phyloP scores from a whole-genome alignment of 2,888 invertebrate genomes.

The Pyrocoelia pectoralis region DNA sequence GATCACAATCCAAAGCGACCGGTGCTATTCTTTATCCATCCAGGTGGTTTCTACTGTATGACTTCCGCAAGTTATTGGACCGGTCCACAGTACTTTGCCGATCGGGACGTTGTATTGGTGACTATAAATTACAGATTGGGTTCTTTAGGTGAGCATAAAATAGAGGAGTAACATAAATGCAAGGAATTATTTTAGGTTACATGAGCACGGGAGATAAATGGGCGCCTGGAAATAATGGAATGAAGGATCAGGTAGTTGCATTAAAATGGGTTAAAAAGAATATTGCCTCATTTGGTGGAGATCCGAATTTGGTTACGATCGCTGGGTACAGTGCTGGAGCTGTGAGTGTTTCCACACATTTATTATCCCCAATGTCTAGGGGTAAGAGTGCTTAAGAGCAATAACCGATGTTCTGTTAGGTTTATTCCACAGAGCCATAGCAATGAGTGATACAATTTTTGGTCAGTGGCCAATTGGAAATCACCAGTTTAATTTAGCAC shows the following conservation, averaged over 20 bases:
- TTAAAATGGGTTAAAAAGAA: slow-evolving; percentile 73
- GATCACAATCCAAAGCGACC: slow-evolving; percentile 52
- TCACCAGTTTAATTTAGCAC: slow-evolving; percentile 66
- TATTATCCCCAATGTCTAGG: slow-evolving; percentile 10
- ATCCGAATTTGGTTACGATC: slow-evolving; percentile 70
- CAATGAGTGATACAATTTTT: slow-evolving; percentile 74
- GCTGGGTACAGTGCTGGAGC: slow-evolving; percentile 66
- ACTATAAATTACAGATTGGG: slow-evolving; percentile 72
- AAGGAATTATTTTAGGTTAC: no score
- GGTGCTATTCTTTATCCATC: slow-evolving; percentile 70
- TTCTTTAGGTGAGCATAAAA: slow-evolving; percentile 57
- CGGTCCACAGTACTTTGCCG: slow-evolving; percentile 69
- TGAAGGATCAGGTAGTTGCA: slow-evolving; percentile 75
- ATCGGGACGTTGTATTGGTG: slow-evolving; percentile 71
- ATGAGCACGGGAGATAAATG: slow-evolving; percentile 69
- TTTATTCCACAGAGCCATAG: slow-evolving; percentile 74
- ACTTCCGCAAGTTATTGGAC: slow-evolving; percentile 63
- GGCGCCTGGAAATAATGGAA: slow-evolving; percentile 73
- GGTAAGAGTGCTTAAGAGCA: neutral
- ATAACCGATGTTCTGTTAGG: slow-evolving; percentile 53
- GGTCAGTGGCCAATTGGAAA: slow-evolving; percentile 64
- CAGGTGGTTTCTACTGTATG: slow-evolving; percentile 66
- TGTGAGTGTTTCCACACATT: slow-evolving; percentile 53
- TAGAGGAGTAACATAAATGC: no score
- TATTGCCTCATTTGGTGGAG: slow-evolving; percentile 73